A percentile compares a stretch with the other conserved stretches of the same genome.
Evolutionary conservation across 2,113 vertebrate species (phyloP).

Genomic region (Gadus chalcogrammus): DNA sequence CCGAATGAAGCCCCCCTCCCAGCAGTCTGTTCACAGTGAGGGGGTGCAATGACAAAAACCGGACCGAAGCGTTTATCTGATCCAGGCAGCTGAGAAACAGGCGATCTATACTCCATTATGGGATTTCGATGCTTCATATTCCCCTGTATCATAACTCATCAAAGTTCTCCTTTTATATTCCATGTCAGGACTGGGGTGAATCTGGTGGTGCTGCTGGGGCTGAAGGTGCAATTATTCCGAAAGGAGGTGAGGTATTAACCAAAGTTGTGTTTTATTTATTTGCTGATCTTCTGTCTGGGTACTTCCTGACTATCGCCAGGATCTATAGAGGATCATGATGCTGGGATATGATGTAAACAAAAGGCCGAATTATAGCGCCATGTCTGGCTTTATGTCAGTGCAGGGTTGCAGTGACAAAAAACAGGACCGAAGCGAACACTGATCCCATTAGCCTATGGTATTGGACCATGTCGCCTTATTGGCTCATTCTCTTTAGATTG

Average conservation of each 20-base stretch:
- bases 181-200: too few relatives aligned
- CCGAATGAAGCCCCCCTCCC: constrained; percentile 66
- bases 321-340: not conserved
- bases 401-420: not conserved
- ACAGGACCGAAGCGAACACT: constrained; percentile 1
- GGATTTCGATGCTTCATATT: too few relatives aligned
- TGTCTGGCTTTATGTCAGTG: not conserved
- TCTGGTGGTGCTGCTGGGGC: too few relatives aligned
- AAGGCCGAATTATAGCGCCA: constrained; percentile 1
- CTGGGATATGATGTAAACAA: constrained; percentile 2
- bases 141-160: too few relatives aligned
- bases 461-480: too few relatives aligned
- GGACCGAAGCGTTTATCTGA: constrained; percentile 70
- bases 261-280: not conserved
- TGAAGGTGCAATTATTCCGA: too few relatives aligned
- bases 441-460: too few relatives aligned
- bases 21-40: constrained; percentile 51
- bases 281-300: not conserved
- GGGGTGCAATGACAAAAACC: constrained; percentile 60
- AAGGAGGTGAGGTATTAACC: too few relatives aligned
- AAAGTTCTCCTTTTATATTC: too few relatives aligned
- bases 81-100: constrained; percentile 10
- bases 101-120: too few relatives aligned
- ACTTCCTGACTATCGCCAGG: too few relatives aligned
- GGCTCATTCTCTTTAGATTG: too few relatives aligned